A percentile compares a stretch with the other conserved stretches of the same genome.
These are phyloP conservation scores for Ooceraea biroi DNA, from an alignment of 1,140 invertebrate genomes.

Conservation along the genomic window DNA sequence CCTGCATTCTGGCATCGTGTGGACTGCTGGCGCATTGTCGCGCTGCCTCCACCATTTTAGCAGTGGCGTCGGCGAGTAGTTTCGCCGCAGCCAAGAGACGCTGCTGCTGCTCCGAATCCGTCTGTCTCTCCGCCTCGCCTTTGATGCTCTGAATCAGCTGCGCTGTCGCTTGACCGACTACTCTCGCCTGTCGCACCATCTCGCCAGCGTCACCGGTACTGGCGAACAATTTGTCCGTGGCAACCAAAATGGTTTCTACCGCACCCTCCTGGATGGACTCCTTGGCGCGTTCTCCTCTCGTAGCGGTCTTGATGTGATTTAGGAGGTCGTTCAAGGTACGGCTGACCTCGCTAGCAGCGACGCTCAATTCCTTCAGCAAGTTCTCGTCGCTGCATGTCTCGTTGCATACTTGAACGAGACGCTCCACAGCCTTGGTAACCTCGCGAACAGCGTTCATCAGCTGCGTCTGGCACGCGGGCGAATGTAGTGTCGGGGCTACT, in stretches of 20 bases:
- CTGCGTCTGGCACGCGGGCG: conserved; percentile 97
- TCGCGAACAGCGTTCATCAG: conserved; percentile 96
- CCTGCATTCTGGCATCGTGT: conserved; percentile 93
- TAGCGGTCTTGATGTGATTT: conserved; percentile 93
- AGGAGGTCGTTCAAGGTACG: conserved; percentile 96
- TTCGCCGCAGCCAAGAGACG: conserved; percentile 96
- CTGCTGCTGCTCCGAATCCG: conserved; percentile 95
- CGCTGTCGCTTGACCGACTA: conserved; percentile 97
- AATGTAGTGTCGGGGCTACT: conserved; percentile 94
- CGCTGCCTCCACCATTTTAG: conserved; percentile 98
- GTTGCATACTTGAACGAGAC: conserved; percentile 95
- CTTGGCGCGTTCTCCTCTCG: conserved; percentile 84
- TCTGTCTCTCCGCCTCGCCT: conserved; percentile 95
- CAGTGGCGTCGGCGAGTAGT: conserved; percentile 97
- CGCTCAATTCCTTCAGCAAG: conserved; percentile 91
- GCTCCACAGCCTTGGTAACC: conserved; percentile 96
- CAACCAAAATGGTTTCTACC: conserved; percentile 95
- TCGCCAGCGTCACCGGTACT: conserved; percentile 94
- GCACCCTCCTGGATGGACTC: conserved; percentile 91
- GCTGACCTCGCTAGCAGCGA: conserved; percentile 95
- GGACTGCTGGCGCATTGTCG: conserved; percentile 95
- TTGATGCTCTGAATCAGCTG: conserved; percentile 97
- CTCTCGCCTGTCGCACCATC: conserved; percentile 97
- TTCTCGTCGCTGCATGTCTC: conserved; percentile 89
- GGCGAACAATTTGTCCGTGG: conserved; percentile 95